Evolutionary conservation across 2,888 invertebrate genomes (phyloP), one percentile per base, ranked within the genome.

Genomic region (Troilus luridus): DNA sequence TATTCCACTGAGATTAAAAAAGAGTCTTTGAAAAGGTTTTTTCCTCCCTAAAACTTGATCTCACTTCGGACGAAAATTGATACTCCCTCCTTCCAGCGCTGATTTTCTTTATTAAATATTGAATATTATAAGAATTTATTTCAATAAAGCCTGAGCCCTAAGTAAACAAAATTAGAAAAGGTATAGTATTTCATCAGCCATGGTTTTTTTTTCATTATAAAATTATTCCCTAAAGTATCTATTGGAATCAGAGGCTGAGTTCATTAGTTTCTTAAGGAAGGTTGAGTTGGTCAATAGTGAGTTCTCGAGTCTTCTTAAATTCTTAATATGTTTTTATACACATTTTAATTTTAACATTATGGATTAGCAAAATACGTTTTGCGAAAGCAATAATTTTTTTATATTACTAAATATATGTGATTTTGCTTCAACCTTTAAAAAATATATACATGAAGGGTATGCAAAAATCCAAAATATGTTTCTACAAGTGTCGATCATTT

Each of bases 81-180:
- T 77, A 77, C 72, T 24, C 41, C 41, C 72, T 77, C 72, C 72
- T 77, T 17, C 41, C 41, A 17, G 27, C 41, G 72, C 72, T 77
- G 72, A 41, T 77, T 77, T 77, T 77, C 72, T 41, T 77, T 77
- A 77, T 77, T 77, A 77, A 77, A 77, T 77, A 77, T 77, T 77
- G 27, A 77, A 77, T 77, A 77, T 77, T 19, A 77, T 77, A 77
- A 41, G 7, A 77, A 77, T 77, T 77, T 77, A 41, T 77, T 77
- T 27, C 27, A 77, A 77, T 77, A 77, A 77, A 41, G 27, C 17
- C 19, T 24, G 12, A 24, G 41, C 6, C 41, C 6, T 41, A 77
- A 77, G 72, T 77, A 77, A 41, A 41, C 41, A 0, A 17, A 27
- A 77, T 77, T 77, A 77, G 17, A 41, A 19, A 77, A 41, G 17